A percentile compares a stretch with the other conserved stretches of the same genome.
Conservation (phyloP, 2,113 vertebrate species). For the Aegithalos caudatus region DNA sequence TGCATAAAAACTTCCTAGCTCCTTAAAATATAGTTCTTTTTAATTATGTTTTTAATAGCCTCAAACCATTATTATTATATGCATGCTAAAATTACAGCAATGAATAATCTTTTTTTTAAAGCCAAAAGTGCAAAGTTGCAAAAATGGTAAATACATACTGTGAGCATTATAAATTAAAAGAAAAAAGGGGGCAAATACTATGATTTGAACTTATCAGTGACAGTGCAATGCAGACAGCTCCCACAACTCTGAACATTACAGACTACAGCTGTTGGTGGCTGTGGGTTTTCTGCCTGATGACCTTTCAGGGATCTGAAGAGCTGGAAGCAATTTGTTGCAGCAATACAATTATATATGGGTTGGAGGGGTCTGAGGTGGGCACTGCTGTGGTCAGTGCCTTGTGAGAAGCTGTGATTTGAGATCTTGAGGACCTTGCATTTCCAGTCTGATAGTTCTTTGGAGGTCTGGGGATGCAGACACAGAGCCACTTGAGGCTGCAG, state of each 20-base stretch:
- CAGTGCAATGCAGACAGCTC: constrained; percentile 32
- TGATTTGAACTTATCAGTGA: constrained; percentile 21
- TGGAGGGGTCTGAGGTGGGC: not conserved
- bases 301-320: not conserved
- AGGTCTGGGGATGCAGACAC: not conserved
- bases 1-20: not conserved
- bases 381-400: not conserved
- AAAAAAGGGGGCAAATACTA: not conserved
- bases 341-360: not conserved
- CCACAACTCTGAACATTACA: constrained; percentile 22
- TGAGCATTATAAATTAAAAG: not conserved
- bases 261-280: constrained; percentile 35
- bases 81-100: not conserved
- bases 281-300: not conserved
- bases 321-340: not conserved
- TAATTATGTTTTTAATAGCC: not conserved
- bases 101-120: not conserved
- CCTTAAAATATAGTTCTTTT: not conserved
- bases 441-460: not conserved
- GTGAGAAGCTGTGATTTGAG: not conserved
- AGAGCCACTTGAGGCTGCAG: not conserved
- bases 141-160: not conserved
- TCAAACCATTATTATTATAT: not conserved
- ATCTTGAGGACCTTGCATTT: not conserved
- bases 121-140: not conserved